A percentile compares a stretch with the other conserved stretches of the same genome.
phyloP scores from a whole-genome alignment of 2,888 invertebrate genomes.

The Marasmarcha lunaedactyla region DNA sequence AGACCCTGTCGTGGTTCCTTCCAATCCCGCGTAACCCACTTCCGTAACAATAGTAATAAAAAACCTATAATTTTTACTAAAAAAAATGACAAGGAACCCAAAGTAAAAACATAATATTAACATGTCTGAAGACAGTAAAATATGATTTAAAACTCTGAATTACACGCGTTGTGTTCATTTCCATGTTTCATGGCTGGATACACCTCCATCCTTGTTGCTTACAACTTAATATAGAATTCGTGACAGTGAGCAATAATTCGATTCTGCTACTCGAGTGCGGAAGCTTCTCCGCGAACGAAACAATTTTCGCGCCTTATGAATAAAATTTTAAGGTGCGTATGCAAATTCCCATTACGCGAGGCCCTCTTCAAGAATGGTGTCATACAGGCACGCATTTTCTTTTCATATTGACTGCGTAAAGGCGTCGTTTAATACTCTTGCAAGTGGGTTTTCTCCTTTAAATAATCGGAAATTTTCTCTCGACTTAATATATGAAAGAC shows the following conservation, averaged over 20 bases:
- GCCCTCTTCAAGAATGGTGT: slow-evolving; percentile 51
- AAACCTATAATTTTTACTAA: no score
- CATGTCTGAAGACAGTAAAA: slow-evolving; percentile 1
- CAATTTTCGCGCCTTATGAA: slow-evolving; percentile 67
- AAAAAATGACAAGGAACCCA: no score
- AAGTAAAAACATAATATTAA: not conserved
- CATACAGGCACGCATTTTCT: slow-evolving; percentile 49
- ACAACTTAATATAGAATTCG: slow-evolving; percentile 19
- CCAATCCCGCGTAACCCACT: no score
- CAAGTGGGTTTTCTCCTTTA: not conserved
- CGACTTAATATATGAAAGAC: not conserved
- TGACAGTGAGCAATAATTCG: slow-evolving; percentile 51
- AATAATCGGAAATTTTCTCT: slow-evolving; percentile 5
- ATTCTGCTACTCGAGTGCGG: slow-evolving; percentile 49
- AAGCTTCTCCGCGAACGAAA: slow-evolving; percentile 31
- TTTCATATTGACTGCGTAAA: slow-evolving; percentile 46
- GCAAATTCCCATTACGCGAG: slow-evolving; percentile 61
- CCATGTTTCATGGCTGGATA: no score
- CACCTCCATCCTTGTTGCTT: no score
- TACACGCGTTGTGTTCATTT: no score
- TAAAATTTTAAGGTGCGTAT: slow-evolving; percentile 66
- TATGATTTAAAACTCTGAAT: no score
- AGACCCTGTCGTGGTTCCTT: no score
- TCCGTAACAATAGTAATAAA: no score
- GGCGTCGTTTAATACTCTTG: slow-evolving; percentile 32